Conservation (phyloP, 2,113 vertebrate species). For the Corythornis vintsioides region DNA sequence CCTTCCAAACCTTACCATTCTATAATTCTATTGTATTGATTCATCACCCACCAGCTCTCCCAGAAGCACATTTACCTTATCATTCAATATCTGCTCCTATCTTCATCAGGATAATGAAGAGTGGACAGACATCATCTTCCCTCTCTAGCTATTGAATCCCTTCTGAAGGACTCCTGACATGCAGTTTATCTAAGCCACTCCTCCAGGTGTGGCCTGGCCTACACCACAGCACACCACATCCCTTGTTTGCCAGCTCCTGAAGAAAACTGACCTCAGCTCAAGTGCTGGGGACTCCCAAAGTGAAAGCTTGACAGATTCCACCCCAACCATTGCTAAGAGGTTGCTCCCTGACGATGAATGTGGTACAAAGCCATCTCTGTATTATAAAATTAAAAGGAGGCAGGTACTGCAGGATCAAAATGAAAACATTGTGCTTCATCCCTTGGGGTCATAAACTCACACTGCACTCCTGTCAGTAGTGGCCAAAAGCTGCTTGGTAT, state of each 20-base stretch:
- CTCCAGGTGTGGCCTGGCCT: background rate
- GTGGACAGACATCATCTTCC: background rate
- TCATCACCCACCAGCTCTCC: background rate
- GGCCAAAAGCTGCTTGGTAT: conserved; percentile 29
- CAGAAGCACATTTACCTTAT: background rate
- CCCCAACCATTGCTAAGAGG: background rate
- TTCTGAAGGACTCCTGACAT: background rate
- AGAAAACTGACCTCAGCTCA: background rate
- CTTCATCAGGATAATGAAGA: background rate
- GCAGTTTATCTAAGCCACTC: background rate
- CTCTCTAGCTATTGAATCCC: background rate
- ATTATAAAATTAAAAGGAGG: background rate
- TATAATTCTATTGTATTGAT: background rate
- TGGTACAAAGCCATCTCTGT: background rate
- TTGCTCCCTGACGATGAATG: background rate
- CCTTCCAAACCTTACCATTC: no score
- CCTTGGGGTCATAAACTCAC: background rate
- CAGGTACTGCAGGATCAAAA: background rate
- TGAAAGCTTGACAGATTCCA: background rate
- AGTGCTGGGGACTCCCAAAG: background rate
- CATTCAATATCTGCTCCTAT: background rate
- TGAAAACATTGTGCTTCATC: background rate
- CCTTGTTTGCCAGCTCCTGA: background rate
- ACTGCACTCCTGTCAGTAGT: background rate
- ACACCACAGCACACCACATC: background rate